Percentiles rank a stretch among this genome's conserved stretches.
Conservation (phyloP, 2,113 vertebrate species). For the Leucoraja erinaceus region DNA sequence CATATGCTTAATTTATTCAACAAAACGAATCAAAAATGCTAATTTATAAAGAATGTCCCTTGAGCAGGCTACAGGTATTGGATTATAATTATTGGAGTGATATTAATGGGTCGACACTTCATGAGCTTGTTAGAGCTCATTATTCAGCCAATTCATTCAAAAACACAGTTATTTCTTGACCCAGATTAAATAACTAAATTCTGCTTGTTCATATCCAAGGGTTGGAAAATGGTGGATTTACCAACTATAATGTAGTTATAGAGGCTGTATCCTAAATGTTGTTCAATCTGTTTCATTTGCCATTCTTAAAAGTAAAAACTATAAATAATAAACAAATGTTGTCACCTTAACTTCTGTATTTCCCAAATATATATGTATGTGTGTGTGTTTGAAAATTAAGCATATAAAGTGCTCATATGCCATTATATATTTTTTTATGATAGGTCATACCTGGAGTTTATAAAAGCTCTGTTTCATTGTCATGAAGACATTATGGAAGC, state of each 20-base stretch:
- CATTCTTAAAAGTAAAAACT: neutral
- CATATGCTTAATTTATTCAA: neutral
- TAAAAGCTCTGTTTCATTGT: constrained; percentile 85
- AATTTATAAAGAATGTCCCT: neutral
- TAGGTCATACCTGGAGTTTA: constrained; percentile 90
- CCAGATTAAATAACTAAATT: neutral
- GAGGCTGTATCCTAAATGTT: neutral
- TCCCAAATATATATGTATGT: neutral
- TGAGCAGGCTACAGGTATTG: no score
- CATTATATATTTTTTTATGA: neutral
- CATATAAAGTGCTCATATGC: neutral
- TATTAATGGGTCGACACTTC: neutral
- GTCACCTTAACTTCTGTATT: neutral
- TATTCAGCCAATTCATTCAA: neutral
- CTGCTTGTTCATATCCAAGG: neutral
- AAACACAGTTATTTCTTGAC: neutral
- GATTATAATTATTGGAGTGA: neutral
- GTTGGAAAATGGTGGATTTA: neutral
- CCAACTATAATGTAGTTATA: neutral
- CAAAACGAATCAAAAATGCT: neutral
- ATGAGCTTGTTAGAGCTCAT: neutral
- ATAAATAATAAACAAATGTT: neutral
- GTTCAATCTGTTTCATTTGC: neutral
- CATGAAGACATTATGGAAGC: constrained; percentile 91
- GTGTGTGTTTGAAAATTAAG: neutral